Evolutionary conservation across 2,888 invertebrate genomes (phyloP).

Genomic region (Ephialtes manifestator): DNA sequence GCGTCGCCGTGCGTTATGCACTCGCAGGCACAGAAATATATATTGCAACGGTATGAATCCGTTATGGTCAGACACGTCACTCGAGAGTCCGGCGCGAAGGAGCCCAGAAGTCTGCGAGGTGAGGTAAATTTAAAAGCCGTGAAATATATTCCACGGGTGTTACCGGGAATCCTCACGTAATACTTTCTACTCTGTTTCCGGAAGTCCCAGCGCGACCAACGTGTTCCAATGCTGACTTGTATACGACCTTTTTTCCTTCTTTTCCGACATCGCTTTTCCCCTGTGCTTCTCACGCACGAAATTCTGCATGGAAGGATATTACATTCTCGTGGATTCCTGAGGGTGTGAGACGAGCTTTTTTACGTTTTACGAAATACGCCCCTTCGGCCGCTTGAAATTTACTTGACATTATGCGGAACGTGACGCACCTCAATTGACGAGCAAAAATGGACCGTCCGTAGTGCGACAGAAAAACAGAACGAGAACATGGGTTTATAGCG

Average conservation of each 20-base stretch:
- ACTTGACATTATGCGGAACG: neutral
- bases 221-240: conserved; percentile 18
- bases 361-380: neutral
- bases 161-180: neutral
- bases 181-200: conserved; percentile 12
- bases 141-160: conserved; percentile 21
- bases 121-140: conserved; percentile 12
- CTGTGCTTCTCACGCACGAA: neutral
- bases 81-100: neutral
- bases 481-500: neutral
- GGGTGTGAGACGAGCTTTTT: neutral
- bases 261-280: neutral
- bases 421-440: conserved; percentile 6
- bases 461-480: neutral
- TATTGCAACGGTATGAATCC: neutral
- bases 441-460: neutral
- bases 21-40: neutral
- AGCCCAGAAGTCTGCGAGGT: neutral
- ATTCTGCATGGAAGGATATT: conserved; percentile 48
- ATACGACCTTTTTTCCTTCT: neutral
- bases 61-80: conserved; percentile 10
- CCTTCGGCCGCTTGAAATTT: neutral
- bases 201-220: neutral
- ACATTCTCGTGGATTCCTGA: conserved; percentile 43
- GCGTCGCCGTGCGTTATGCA: neutral